Evolutionary conservation across 2,797 vertebrate species (phyloP).

Genomic region (Sebastiscus tertius): DNA sequence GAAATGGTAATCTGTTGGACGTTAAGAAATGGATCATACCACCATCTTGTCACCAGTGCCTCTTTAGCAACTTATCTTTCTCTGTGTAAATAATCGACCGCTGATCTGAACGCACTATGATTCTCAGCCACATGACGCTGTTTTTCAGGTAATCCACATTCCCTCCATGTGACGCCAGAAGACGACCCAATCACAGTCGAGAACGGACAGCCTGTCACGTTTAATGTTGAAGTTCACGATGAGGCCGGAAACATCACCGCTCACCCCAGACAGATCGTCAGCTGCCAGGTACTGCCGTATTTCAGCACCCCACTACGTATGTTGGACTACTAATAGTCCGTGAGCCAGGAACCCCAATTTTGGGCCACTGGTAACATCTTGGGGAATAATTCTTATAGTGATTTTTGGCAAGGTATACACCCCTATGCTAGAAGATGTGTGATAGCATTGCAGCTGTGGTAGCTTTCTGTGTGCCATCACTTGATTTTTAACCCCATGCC

Average conservation of each 20-base stretch:
- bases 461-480: too few species aligned
- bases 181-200: constrained; percentile 81
- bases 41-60: background rate
- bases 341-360: too few species aligned
- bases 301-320: background rate
- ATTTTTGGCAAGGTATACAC: too few species aligned
- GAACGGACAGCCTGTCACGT: constrained; percentile 86
- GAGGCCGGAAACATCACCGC: constrained; percentile 88
- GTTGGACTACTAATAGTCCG: background rate
- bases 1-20: background rate
- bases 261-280: constrained; percentile 83
- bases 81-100: background rate
- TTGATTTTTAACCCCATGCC: too few species aligned
- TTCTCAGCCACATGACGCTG: background rate
- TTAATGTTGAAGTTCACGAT: constrained; percentile 88
- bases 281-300: constrained; percentile 85
- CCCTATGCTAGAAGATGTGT: too few species aligned
- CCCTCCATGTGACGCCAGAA: constrained; percentile 83
- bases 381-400: too few species aligned
- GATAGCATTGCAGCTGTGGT: too few species aligned
- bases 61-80: background rate
- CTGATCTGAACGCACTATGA: background rate
- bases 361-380: too few species aligned
- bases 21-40: background rate
- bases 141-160: constrained; percentile 82